phyloP scores from a whole-genome alignment of 2,113 vertebrate genomes.

The Archilochus colubris region DNA sequence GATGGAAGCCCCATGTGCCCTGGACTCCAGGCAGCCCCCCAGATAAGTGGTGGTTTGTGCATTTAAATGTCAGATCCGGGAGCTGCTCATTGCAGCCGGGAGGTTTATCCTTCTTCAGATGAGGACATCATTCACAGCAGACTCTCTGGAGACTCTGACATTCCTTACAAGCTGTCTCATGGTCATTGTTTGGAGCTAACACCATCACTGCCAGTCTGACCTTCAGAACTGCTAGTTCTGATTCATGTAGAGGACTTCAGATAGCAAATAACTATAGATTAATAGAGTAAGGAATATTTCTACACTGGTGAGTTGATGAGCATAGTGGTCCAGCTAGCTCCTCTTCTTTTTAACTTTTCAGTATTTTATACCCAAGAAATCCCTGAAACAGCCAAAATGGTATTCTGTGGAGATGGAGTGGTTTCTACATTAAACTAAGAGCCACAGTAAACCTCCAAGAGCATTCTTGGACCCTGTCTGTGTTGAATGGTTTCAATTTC shows the following conservation, averaged over 20 bases:
- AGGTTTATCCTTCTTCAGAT: not conserved
- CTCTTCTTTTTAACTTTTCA: not conserved
- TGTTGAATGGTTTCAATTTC: not conserved
- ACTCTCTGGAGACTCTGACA: not conserved
- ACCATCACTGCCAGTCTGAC: not conserved
- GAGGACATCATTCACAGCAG: not conserved
- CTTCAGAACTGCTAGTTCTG: not conserved
- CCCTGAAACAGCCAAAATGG: not conserved
- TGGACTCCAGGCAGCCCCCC: not conserved
- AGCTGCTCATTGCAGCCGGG: not conserved
- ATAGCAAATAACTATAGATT: not conserved
- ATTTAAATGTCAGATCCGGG: not conserved
- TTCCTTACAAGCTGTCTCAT: not conserved
- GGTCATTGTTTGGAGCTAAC: not conserved
- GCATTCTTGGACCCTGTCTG: not conserved
- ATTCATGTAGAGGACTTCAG: not conserved
- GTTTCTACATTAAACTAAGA: not conserved
- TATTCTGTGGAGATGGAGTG: not conserved
- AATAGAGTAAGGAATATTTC: not conserved
- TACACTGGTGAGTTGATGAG: not conserved
- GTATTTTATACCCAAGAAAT: not conserved
- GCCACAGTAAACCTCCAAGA: not conserved
- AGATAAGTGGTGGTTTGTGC: not conserved
- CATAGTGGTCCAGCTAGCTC: not conserved
- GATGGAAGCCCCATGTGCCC: accelerated